Base-by-base conservation (phyloP, 2,113 vertebrate species). In the Strix aluco region DNA sequence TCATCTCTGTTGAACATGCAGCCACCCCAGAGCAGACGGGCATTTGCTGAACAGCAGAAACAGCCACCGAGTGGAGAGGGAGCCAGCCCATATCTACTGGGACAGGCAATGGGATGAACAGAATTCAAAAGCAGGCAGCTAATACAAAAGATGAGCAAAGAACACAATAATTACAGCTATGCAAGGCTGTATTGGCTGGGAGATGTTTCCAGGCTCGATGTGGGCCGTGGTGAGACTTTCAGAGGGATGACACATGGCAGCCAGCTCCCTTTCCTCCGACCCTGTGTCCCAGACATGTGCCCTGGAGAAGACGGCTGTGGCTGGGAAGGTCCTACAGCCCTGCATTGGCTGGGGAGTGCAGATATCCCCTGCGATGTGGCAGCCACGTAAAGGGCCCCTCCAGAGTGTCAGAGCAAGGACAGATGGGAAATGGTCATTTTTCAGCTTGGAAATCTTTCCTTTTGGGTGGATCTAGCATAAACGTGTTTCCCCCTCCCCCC, bases 301-400 rank as follows among this genome's bases (percentile, higher is more conserved):
- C 42, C n/a, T 25, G 78, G 69, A 44, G 85, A 55, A 59, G 54
- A 0, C 0, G 2, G 51, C 42, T 74, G 9, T 25, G 26, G 62
- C 66, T 46, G 46, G 46, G 40, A 90, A 58, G 34, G 22, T 65
- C 20, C 52, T 55, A 11, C 3, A 38, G 73, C 49, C 34, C 52
- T 25, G 47, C 0, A 0, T 66, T 3, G 6, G 55, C 58, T 11
- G 0, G 46, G 55, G 34, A 70, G 27, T 27, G 40, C 81, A 84
- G 63, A 47, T 36, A 78, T 11, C 42, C 19, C 2, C 29, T 89
- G 81, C 0, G 0, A 94, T 46, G 46, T 67, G 69, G 46, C 59
- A 62, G 54, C 86, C 36, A 13, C 0, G 13, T 49, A 29, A 81
- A 84, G 30, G 27, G 14, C 16, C 23, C 34, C 40, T 83, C 29